phyloP scores from a whole-genome alignment of 2,113 vertebrate genomes.

The Chrysochloris asiatica region DNA sequence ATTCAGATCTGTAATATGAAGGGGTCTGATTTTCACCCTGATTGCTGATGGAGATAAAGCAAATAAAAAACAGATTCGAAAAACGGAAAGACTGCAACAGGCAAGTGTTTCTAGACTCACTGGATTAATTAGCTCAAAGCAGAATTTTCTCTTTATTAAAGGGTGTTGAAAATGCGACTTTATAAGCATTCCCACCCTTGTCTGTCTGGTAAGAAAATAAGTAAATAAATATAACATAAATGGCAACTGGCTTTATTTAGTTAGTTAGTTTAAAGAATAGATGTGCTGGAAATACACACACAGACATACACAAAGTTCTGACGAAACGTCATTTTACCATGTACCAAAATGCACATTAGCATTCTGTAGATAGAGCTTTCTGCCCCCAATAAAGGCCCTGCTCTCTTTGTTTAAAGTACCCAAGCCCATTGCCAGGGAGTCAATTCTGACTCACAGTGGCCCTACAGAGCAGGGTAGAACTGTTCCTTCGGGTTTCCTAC shows the following conservation, averaged over 20 bases:
- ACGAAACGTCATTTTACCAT: neutral
- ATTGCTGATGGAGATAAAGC: neutral
- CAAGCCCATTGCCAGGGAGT: too few species aligned
- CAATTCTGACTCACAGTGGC: too few species aligned
- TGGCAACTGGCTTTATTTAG: neutral
- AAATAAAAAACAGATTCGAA: conserved; percentile 47
- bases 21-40: conserved; percentile 40
- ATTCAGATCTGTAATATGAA: conserved; percentile 59
- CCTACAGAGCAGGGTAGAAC: too few species aligned
- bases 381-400: neutral
- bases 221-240: neutral
- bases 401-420: neutral
- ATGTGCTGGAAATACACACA: neutral
- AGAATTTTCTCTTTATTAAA: neutral
- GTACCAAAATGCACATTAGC: neutral
- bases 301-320: neutral
- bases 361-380: neutral
- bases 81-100: conserved; percentile 25
- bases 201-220: neutral
- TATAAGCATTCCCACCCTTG: neutral
- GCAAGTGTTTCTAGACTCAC: neutral
- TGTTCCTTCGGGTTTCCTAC: too few species aligned
- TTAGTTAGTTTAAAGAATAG: conserved; percentile 21
- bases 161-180: neutral
- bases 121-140: neutral